Evolutionary conservation across 2,888 invertebrate genomes (phyloP).

Genomic region (Encarsia formosa): DNA sequence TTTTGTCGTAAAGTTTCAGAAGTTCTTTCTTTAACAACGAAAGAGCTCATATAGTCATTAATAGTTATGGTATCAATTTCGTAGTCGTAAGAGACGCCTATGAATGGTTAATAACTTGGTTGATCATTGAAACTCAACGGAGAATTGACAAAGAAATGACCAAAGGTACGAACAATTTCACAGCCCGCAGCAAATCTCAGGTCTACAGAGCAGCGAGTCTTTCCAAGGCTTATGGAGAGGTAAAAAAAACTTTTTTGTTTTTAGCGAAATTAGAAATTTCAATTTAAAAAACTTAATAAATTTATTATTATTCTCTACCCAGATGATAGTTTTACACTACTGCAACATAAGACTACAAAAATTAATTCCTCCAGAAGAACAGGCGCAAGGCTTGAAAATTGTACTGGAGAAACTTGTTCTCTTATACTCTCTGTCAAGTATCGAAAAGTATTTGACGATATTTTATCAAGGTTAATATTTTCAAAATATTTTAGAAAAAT

Average conservation of each 20-base stretch:
- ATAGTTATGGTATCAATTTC: constrained; percentile 25
- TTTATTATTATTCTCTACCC: constrained; percentile 22
- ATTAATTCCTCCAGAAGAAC: constrained; percentile 43
- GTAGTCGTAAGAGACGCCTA: constrained; percentile 68
- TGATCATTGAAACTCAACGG: constrained; percentile 66
- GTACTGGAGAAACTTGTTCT: constrained; percentile 57
- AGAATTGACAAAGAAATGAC: constrained; percentile 58
- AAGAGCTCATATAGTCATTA: constrained; percentile 21
- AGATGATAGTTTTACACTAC: constrained; percentile 52
- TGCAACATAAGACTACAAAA: constrained; percentile 52
- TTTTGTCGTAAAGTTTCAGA: constrained; percentile 25
- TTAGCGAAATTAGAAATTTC: not conserved
- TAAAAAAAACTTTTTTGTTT: constrained; percentile 28
- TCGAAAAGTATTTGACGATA: constrained; percentile 69
- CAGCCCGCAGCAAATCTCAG: constrained; percentile 75
- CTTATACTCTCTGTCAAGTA: constrained; percentile 58
- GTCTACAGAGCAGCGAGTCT: constrained; percentile 74
- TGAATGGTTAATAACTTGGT: constrained; percentile 80
- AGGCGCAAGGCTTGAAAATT: constrained; percentile 47
- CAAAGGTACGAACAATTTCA: constrained; percentile 65
- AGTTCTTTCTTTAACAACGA: constrained; percentile 23
- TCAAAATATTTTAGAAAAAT: not conserved
- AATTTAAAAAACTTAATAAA: no score
- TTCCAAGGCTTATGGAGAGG: constrained; percentile 74
- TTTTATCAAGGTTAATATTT: constrained; percentile 61